These are phyloP conservation scores for Catostomus latipinnis DNA, from an alignment of 2,797 vertebrate genomes.

Conservation along the genomic window DNA sequence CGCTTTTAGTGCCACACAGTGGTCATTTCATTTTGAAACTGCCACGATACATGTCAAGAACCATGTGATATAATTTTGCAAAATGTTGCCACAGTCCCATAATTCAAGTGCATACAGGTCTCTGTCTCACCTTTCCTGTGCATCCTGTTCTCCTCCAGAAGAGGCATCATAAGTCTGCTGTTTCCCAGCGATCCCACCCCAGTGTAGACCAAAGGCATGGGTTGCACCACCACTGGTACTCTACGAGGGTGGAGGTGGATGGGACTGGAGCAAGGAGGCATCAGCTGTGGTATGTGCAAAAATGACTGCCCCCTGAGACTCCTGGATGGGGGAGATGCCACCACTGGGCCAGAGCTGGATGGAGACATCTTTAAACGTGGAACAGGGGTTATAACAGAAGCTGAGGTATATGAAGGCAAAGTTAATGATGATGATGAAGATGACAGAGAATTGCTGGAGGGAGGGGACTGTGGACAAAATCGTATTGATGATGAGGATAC, in stretches of 20 bases:
- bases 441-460: slow-evolving; percentile 67
- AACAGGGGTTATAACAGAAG: slow-evolving; percentile 60
- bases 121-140: slow-evolving; percentile 50
- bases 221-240: slow-evolving; percentile 86
- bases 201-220: slow-evolving; percentile 84
- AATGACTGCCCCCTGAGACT: slow-evolving; percentile 84
- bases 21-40: too few relatives aligned
- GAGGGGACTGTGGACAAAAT: slow-evolving; percentile 75
- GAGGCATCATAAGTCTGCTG: slow-evolving; percentile 55
- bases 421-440: slow-evolving; percentile 66
- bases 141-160: slow-evolving; percentile 58
- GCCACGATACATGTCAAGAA: too few relatives aligned
- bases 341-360: slow-evolving; percentile 62
- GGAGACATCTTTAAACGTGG: slow-evolving; percentile 52
- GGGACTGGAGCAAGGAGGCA: slow-evolving; percentile 78
- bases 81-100: too few relatives aligned
- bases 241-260: slow-evolving; percentile 76
- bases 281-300: slow-evolving; percentile 87
- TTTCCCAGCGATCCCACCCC: slow-evolving; percentile 82
- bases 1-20: too few relatives aligned
- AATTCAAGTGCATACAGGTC: too few relatives aligned
- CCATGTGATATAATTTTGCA: too few relatives aligned
- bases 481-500: slow-evolving; percentile 76
- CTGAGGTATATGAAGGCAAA: slow-evolving; percentile 43
- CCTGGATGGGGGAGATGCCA: slow-evolving; percentile 79